A percentile compares a stretch with the other conserved stretches of the same genome.
phyloP scores from a whole-genome alignment of 2,888 invertebrate species.

The Cantharis rustica region DNA sequence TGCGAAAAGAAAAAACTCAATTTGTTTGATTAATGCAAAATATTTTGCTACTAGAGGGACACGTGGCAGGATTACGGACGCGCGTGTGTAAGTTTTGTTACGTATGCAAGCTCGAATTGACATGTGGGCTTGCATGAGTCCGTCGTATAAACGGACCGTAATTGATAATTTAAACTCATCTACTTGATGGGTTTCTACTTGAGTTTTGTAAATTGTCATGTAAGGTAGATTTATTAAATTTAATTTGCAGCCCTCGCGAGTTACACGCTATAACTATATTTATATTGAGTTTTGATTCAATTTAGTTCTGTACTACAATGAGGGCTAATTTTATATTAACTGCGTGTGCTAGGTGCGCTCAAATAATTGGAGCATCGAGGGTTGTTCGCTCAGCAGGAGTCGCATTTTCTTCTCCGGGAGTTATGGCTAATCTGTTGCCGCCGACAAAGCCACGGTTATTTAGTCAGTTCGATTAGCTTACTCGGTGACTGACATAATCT shows the following conservation, averaged over 20 bases:
- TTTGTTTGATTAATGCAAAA: not conserved
- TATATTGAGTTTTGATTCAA: constrained; percentile 48
- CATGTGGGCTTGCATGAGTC: constrained; percentile 24
- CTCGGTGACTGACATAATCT: constrained; percentile 42
- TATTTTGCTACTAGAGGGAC: constrained; percentile 32
- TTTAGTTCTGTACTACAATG: constrained; percentile 44
- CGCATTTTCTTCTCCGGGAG: constrained; percentile 34
- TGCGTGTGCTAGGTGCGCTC: constrained; percentile 29
- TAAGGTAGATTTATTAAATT: constrained; percentile 33
- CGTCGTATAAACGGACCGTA: constrained; percentile 27
- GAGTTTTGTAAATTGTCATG: constrained; percentile 31
- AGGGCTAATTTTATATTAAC: constrained; percentile 44
- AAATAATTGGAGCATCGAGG: not conserved
- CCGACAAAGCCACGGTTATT: constrained; percentile 43
- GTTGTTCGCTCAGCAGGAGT: constrained; percentile 35
- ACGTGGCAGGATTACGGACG: constrained; percentile 46
- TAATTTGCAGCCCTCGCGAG: constrained; percentile 28
- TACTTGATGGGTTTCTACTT: constrained; percentile 38
- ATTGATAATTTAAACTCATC: constrained; percentile 40
- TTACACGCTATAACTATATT: constrained; percentile 37
- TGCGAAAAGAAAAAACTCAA: constrained; percentile 23
- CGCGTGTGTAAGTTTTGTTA: constrained; percentile 44
- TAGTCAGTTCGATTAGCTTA: constrained; percentile 41
- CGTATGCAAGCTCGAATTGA: constrained; percentile 26
- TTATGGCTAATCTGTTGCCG: constrained; percentile 41